Percentiles rank a stretch among this genome's conserved stretches.
These are phyloP conservation scores for Triplophysa yarkandensis DNA, from an alignment of 2,797 vertebrate species.

Conservation along the genomic window DNA sequence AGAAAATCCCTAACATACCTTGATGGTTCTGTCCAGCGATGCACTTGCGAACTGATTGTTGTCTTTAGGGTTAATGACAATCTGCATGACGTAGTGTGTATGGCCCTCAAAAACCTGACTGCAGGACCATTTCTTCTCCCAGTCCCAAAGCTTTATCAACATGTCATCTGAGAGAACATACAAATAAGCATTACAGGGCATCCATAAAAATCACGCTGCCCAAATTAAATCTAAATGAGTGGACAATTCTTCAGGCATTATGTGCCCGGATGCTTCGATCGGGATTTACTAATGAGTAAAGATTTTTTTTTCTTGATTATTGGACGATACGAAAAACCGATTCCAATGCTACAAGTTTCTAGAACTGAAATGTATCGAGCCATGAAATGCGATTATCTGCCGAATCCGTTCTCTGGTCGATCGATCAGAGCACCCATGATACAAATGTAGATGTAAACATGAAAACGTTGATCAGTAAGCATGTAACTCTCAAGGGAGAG, in stretches of 20 bases:
- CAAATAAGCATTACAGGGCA: background rate
- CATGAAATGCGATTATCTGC: too few relatives aligned
- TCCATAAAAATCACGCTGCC: background rate
- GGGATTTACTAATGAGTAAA: too few relatives aligned
- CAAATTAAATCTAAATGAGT: background rate
- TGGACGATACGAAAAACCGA: too few relatives aligned
- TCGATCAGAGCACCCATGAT: too few relatives aligned
- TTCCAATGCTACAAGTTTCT: too few relatives aligned
- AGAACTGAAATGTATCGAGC: too few relatives aligned
- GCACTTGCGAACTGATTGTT: conserved; percentile 99
- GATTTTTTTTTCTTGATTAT: too few relatives aligned
- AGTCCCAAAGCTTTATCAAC: conserved; percentile 99
- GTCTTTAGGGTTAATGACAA: conserved; percentile 98
- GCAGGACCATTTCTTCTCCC: conserved; percentile 98
- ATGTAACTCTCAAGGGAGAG: too few relatives aligned
- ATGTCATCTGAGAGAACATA: conserved; percentile 88
- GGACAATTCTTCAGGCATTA: too few relatives aligned
- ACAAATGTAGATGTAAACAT: background rate
- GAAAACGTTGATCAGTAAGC: background rate
- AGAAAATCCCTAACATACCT: conserved; percentile 72
- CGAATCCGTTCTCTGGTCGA: too few relatives aligned
- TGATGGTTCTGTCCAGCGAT: conserved; percentile 95
- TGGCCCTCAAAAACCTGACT: conserved; percentile 98
- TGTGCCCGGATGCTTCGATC: too few relatives aligned
- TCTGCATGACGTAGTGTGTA: conserved; percentile 99